Conservation (phyloP, 2,888 invertebrate species). For the Rotaria socialis region DNA sequence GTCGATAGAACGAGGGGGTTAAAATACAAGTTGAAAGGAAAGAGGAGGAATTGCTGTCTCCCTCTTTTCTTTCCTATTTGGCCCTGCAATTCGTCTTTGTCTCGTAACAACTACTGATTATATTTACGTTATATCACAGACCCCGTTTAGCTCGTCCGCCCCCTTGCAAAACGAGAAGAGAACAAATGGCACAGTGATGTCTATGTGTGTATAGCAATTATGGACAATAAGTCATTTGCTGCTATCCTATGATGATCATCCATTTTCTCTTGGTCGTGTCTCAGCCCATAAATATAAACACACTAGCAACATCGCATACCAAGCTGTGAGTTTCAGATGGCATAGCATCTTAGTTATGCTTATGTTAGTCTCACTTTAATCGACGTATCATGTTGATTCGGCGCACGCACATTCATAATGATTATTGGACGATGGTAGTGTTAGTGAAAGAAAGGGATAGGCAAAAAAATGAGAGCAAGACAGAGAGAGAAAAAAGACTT, state of each 20-base stretch:
- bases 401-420: neutral
- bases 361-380: slow-evolving; percentile 8
- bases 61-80: neutral
- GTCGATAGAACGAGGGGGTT: neutral
- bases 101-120: neutral
- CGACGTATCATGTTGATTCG: slow-evolving; percentile 13
- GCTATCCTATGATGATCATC: neutral
- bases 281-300: neutral
- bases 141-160: neutral
- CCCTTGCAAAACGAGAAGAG: neutral
- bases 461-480: neutral
- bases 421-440: neutral
- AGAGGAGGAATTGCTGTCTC: neutral
- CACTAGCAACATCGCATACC: slow-evolving; percentile 16
- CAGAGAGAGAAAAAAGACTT: neutral
- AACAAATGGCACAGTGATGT: slow-evolving; percentile 13
- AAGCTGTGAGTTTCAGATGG: neutral
- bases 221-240: neutral
- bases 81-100: neutral
- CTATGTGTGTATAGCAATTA: neutral
- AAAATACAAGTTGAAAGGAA: neutral
- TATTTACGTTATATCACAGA: neutral
- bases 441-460: neutral
- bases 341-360: neutral
- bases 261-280: neutral